phyloP scores from a whole-genome alignment of 2,888 invertebrate species.

The Tachystola acroxantha region DNA sequence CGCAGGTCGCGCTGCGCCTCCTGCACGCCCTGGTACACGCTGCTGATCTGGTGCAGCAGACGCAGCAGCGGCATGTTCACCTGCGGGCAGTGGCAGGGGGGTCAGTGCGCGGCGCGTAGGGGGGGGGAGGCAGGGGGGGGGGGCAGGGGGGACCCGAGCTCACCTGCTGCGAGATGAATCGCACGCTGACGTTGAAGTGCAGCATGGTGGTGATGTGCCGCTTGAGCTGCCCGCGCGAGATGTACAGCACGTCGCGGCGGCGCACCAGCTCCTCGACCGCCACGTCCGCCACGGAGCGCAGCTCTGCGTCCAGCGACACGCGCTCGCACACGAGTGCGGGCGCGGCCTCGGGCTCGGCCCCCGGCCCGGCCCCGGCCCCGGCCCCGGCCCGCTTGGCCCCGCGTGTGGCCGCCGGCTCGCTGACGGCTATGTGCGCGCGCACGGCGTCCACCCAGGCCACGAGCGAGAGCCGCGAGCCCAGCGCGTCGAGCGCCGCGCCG shows the following conservation, averaged over 20 bases:
- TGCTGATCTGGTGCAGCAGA: constrained; percentile 95
- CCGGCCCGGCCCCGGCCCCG: constrained; percentile 18
- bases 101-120: too few species aligned
- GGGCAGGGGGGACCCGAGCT: too few species aligned
- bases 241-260: constrained; percentile 90
- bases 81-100: too few species aligned
- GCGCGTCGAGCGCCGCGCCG: constrained; percentile 82
- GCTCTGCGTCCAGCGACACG: constrained; percentile 92
- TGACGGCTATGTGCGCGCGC: constrained; percentile 96
- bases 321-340: constrained; percentile 94
- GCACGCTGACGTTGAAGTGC: constrained; percentile 92
- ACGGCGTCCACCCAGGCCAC: constrained; percentile 92
- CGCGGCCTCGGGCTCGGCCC: constrained; percentile 36
- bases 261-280: constrained; percentile 91
- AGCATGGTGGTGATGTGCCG: constrained; percentile 95
- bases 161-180: constrained; percentile 92
- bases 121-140: too few species aligned
- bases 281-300: constrained; percentile 94
- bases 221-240: constrained; percentile 91
- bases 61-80: constrained; percentile 97
- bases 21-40: constrained; percentile 98
- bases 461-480: constrained; percentile 91
- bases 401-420: constrained; percentile 71
- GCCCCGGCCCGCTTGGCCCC: background rate
- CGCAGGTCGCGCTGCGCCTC: constrained; percentile 95